phyloP scores from a whole-genome alignment of 2,888 invertebrate genomes.

The Diploptera punctata region DNA sequence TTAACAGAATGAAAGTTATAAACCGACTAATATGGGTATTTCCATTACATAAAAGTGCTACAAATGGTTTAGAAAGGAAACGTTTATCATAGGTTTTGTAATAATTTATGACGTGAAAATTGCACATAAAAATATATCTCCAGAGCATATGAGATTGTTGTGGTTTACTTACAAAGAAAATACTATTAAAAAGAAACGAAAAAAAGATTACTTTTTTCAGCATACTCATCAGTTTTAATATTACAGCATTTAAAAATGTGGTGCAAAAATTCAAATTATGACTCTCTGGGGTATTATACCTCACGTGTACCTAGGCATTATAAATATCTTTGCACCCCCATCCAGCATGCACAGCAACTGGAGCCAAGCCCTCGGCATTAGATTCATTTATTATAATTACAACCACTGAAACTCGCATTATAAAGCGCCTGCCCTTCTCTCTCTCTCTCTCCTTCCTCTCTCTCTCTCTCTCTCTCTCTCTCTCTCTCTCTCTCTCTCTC shows the following conservation, averaged over 20 bases:
- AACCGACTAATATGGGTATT: too few species aligned
- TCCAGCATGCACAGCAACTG: background rate
- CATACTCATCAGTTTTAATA: constrained; percentile 22
- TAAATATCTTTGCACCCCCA: constrained; percentile 6
- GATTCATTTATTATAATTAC: constrained; percentile 25
- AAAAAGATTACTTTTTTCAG: too few species aligned
- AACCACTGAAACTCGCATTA: background rate
- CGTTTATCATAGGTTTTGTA: too few species aligned
- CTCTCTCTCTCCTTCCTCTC: background rate
- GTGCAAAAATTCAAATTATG: constrained; percentile 10
- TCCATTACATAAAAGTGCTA: too few species aligned
- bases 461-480: too few species aligned
- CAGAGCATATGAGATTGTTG: background rate
- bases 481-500: too few species aligned
- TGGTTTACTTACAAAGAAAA: background rate
- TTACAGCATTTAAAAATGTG: background rate
- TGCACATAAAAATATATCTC: too few species aligned
- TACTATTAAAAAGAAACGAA: too few species aligned
- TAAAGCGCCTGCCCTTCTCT: too few species aligned
- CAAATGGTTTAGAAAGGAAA: too few species aligned
- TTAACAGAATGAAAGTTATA: too few species aligned
- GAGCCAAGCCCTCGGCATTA: background rate
- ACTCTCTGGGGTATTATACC: background rate
- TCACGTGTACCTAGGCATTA: constrained; percentile 19
- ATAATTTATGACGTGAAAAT: too few species aligned